Evolutionary conservation across 1,140 invertebrate species (phyloP), one percentile per base, ranked within the genome.

Genomic region (Drosophila pallidifrons): DNA sequence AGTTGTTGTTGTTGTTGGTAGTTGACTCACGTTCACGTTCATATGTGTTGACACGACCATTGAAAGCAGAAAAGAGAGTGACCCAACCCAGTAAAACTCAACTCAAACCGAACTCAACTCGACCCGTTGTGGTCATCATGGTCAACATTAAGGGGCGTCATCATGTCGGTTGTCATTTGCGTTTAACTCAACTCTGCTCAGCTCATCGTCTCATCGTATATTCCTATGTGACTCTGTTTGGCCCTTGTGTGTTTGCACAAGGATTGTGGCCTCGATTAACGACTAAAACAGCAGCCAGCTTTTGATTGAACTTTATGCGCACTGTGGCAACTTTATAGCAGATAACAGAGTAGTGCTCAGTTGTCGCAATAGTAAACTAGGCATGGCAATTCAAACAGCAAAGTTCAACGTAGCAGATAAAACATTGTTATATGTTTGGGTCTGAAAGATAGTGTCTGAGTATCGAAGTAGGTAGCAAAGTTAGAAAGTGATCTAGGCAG

Each of bases 201-300:
- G 32, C 35, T 38, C 35, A 38, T 3, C 35, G 35, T 38, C 20
- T 25, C n/a, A 4, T 28, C 7, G 38, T 58, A 16, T 20, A 11
- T 5, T 30, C 35, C 32, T 8, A 46, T 65, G 6, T 55, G 47
- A 13, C 5, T 54, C 5, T 54, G 35, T 2, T 16, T 52, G 49
- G 30, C 30, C 45, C 7, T 32, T 32, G 30, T 51, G 32, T 41
- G 35, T 52, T 63, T 63, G 41, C 61, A 41, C 47, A 66, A 28
- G 52, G 63, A 66, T 67, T 67, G 54, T 67, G 63, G 38, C 54
- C 64, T 59, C 70, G 47, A 52, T 73, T 38, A 60, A 25, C 46
- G 32, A 32, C 54, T 49, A 41, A 25, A 49, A 38, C 60, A 20
- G 25, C 38, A 49, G 46, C 54, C 38, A 49, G 46, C 54, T 58